Evolutionary conservation across 2,888 invertebrate species (phyloP).

Genomic region (Nomada fucata): DNA sequence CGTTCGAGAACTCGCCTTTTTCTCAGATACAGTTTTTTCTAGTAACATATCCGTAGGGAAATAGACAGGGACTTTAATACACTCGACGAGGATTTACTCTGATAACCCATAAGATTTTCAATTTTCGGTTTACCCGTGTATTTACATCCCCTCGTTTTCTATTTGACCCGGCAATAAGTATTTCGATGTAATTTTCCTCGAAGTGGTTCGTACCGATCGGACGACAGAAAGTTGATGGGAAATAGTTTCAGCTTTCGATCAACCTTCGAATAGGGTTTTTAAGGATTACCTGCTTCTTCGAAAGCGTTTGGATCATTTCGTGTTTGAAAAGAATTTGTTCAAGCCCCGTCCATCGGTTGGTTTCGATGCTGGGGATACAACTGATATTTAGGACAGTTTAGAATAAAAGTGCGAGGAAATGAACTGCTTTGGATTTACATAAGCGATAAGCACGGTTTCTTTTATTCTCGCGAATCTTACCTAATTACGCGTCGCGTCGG

Average conservation of each 20-base stretch:
- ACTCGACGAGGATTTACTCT: background rate
- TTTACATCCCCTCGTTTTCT: constrained; percentile 29
- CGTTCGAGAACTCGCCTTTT: background rate
- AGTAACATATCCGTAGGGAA: background rate
- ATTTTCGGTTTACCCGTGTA: constrained; percentile 40
- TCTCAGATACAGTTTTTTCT: background rate
- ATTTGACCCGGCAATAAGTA: constrained; percentile 32
- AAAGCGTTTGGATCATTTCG: constrained; percentile 6
- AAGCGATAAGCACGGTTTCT: constrained; percentile 15
- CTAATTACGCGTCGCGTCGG: constrained; percentile 19
- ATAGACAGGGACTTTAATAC: constrained; percentile 1
- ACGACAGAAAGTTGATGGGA: constrained; percentile 39
- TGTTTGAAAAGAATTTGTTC: background rate
- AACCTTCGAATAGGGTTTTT: constrained; percentile 15
- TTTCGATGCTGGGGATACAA: too few species aligned
- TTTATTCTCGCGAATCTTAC: constrained; percentile 46
- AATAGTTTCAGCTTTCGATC: constrained; percentile 54
- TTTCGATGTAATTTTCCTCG: constrained; percentile 61
- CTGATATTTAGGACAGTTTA: too few species aligned
- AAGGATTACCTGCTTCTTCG: constrained; percentile 32
- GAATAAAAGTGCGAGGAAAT: too few species aligned
- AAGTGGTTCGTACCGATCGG: constrained; percentile 31
- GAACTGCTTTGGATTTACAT: constrained; percentile 38
- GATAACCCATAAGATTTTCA: constrained; percentile 37
- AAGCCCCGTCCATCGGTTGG: too few species aligned